phyloP scores from a whole-genome alignment of 1,140 invertebrate species.

The Zaprionus davidi region DNA sequence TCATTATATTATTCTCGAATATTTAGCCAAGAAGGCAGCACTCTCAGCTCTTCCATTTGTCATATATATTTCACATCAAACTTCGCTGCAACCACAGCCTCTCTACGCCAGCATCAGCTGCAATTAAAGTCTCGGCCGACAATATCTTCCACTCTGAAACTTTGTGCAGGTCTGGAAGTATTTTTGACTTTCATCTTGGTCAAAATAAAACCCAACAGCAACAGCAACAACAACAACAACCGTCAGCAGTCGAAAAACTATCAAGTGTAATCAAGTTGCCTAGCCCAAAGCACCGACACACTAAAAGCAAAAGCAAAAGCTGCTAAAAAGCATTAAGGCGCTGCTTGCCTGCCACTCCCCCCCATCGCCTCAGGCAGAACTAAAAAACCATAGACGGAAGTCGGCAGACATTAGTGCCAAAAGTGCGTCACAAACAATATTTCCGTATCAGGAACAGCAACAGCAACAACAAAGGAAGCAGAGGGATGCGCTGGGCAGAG shows the following conservation, averaged over 20 bases:
- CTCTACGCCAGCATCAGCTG: constrained; percentile 36
- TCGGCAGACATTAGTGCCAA: constrained; percentile 79
- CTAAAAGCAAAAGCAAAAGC: constrained; percentile 64
- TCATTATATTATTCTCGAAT: not conserved
- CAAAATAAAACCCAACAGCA: constrained; percentile 9
- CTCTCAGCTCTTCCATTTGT: not conserved
- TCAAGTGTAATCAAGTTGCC: constrained; percentile 79
- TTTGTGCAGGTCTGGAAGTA: constrained; percentile 32
- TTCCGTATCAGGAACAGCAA: constrained; percentile 69
- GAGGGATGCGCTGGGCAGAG: constrained; percentile 63
- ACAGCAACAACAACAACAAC: constrained; percentile 39
- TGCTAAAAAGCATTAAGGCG: constrained; percentile 78
- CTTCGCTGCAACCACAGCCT: constrained; percentile 21
- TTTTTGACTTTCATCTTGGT: constrained; percentile 57
- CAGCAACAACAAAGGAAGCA: constrained; percentile 32
- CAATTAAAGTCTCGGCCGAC: constrained; percentile 43
- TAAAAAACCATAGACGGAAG: constrained; percentile 70
- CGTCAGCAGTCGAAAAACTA: constrained; percentile 59
- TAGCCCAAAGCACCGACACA: constrained; percentile 52
- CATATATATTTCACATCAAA: constrained; percentile 5
- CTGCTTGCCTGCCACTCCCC: constrained; percentile 13
- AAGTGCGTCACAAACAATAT: constrained; percentile 81
- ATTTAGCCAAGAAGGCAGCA: not conserved
- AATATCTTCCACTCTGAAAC: not conserved
- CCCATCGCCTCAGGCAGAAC: constrained; percentile 22